Evolutionary conservation across 2,113 vertebrate species (phyloP).

Genomic region (Eudorcas thomsonii): DNA sequence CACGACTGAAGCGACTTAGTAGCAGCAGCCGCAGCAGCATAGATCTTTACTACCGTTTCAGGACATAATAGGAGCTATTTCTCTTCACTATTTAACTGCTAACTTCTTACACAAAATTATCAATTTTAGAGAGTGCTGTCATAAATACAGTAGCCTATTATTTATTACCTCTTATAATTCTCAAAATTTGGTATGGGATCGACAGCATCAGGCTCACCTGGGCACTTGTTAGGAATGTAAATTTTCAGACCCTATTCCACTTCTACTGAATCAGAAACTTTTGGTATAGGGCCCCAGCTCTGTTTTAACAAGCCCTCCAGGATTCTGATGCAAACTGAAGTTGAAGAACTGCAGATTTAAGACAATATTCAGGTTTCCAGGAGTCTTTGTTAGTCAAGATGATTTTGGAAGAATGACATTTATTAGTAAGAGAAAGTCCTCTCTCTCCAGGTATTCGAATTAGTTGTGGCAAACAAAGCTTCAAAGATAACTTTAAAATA

Average conservation of each 20-base stretch:
- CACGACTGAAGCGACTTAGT: too few species aligned
- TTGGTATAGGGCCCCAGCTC: neutral
- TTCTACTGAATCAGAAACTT: neutral
- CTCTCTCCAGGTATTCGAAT: neutral
- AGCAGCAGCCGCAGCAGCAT: too few species aligned
- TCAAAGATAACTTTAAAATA: neutral
- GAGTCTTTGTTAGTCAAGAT: neutral
- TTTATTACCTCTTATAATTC: neutral
- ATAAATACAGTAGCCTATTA: neutral
- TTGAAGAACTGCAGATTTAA: neutral
- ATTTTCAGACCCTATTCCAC: neutral
- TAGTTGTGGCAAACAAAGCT: neutral
- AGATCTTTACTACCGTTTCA: neutral
- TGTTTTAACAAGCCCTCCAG: neutral
- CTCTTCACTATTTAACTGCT: neutral
- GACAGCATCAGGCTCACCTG: neutral
- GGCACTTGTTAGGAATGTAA: neutral
- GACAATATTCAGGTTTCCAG: neutral
- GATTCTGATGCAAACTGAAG: neutral
- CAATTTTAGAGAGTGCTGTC: neutral
- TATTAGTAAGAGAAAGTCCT: neutral
- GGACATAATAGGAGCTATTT: neutral
- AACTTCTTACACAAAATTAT: neutral
- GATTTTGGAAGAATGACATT: constrained; percentile 4
- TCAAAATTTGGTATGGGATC: neutral